These are phyloP conservation scores for Gallirallus australis DNA, from an alignment of 2,797 vertebrate species.

Conservation along the genomic window DNA sequence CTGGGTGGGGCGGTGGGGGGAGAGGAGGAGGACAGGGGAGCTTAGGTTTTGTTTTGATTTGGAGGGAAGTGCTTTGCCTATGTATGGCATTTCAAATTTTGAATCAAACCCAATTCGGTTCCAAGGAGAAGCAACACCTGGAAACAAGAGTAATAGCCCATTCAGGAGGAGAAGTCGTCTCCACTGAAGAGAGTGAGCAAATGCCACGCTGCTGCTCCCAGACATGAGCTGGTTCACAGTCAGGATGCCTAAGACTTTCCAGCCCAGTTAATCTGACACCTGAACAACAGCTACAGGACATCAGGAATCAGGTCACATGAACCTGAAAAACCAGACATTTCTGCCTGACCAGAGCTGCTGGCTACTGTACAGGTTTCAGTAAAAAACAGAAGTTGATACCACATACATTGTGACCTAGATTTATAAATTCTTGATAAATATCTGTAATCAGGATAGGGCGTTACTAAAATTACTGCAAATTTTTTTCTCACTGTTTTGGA, in stretches of 20 bases:
- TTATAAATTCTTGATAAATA: not conserved
- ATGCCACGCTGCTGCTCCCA: not conserved
- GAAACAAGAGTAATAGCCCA: not conserved
- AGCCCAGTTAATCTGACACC: not conserved
- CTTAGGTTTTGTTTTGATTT: not conserved
- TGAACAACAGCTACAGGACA: not conserved
- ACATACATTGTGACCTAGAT: not conserved
- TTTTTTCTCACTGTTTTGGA: not conserved
- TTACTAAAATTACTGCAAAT: not conserved
- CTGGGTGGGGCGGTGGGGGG: fast-evolving
- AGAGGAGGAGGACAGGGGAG: not conserved
- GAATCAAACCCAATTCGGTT: not conserved
- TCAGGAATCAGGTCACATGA: not conserved
- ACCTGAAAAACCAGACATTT: slow-evolving; percentile 22
- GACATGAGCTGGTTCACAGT: not conserved
- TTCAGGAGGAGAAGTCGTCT: not conserved
- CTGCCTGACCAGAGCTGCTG: not conserved
- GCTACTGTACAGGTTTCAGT: not conserved
- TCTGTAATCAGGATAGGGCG: not conserved
- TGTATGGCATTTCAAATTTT: not conserved
- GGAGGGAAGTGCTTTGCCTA: not conserved
- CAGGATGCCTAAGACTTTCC: not conserved
- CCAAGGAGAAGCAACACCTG: not conserved
- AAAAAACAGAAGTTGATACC: not conserved
- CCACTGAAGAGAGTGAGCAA: not conserved